Base-by-base conservation (phyloP, 1,140 invertebrate species). In the Lucilia sericata region DNA sequence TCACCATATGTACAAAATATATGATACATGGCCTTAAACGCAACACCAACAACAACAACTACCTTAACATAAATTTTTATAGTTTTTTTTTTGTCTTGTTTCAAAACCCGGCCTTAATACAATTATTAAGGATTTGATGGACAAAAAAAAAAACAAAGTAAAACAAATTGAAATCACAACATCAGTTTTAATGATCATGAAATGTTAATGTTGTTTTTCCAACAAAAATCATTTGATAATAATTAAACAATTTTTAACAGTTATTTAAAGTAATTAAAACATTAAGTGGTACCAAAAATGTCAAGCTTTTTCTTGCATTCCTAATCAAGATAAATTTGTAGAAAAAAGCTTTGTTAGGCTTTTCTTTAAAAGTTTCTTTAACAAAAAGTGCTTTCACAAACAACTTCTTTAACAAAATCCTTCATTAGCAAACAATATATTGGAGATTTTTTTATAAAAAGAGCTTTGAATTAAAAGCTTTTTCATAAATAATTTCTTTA, bases 101-200 rank as follows among this genome's bases (percentile, higher is more conserved):
- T n/a, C 21, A 10, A 70, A 70, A 25, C 19, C n/a, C 2, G n/a
- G 19, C 65, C 65, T 70, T 70, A 21, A 70, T 21, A 21, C 65
- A 70, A 70, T 70, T 70, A 70, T 70, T 60, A 70, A 70, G 65
- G 65, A 70, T 25, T 60, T 60, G 17, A 60, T 1, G 25, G 4
- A 60, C 3, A 60, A 60, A 60, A 7, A 60, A 60, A 60, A 21
- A 21, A 70, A 70, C n/a, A 70, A 70, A 19, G n/a, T 60, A 10
- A 65, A 70, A 70, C 65, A 70, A 70, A 70, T 70, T 70, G 65
- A 70, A 70, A 70, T 70, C 65, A 70, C 65, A 70, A 70, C 65
- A 70, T 25, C 65, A 25, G 5, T n/a, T n/a, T 70, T 70, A 70
- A 70, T 70, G 65, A 70, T 70, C 65, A 70, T 70, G 19, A 70